phyloP scores from a whole-genome alignment of 2,888 invertebrate genomes.

The Colostygia pectinataria region DNA sequence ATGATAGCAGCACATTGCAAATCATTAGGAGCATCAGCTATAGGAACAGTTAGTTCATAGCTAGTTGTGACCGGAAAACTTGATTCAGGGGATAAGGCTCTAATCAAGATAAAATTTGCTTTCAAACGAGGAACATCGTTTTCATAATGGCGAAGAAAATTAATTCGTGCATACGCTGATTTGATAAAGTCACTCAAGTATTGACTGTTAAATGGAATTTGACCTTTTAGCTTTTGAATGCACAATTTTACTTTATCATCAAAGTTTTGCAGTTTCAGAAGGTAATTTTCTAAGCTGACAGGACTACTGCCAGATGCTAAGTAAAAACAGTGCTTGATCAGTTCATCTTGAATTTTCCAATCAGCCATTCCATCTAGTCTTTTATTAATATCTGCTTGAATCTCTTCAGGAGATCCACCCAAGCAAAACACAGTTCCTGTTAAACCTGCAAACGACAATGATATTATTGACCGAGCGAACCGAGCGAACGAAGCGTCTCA shows the following conservation, averaged over 20 bases:
- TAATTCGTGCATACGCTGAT: conserved; percentile 10
- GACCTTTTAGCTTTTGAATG: conserved; percentile 2
- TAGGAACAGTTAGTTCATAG: conserved; percentile 4
- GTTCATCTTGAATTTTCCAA: conserved; percentile 7
- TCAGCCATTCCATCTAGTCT: conserved; percentile 7
- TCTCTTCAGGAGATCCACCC: conserved; percentile 40
- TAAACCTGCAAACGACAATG: conserved; percentile 42
- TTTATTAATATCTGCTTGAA: conserved; percentile 17
- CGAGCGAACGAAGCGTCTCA: no score
- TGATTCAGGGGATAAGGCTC: background rate
- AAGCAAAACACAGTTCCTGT: conserved; percentile 55
- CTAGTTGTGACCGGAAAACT: conserved; percentile 2
- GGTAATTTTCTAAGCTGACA: background rate
- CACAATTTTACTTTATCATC: conserved; percentile 12
- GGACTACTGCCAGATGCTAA: conserved; percentile 1
- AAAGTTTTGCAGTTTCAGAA: background rate
- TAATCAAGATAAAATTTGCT: conserved; percentile 13
- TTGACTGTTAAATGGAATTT: conserved; percentile 21
- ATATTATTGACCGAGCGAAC: no score
- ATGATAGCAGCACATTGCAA: conserved; percentile 14
- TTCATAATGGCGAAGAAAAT: conserved; percentile 4
- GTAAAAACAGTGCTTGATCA: conserved; percentile 9
- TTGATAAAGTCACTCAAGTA: conserved; percentile 16
- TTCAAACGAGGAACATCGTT: conserved; percentile 4
- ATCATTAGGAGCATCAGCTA: background rate